Base-by-base conservation (phyloP, 2,113 vertebrate genomes). In the Actenoides lindsayi region DNA sequence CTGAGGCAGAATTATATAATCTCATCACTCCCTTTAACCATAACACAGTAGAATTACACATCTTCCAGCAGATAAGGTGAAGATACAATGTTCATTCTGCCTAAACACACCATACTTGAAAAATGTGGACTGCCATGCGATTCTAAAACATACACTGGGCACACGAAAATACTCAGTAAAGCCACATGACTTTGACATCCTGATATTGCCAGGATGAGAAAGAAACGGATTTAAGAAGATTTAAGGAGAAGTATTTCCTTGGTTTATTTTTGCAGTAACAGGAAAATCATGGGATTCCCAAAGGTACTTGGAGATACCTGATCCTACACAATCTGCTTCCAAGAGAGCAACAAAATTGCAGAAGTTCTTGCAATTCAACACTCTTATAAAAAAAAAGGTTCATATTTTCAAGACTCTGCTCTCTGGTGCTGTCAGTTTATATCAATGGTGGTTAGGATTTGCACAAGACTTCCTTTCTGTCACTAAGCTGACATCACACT, bases 21-120 rank as follows among this genome's bases (percentile, higher is more conserved):
- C 27, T 68, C 42, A 50, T 11, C 41, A 24, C 10, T 63, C 8
- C n/a, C 20, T 69, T 68, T 56, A 81, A 35, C 17, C 17, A 50
- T 42, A 62, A 76, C 48, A 69, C 31, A 42, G 35, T 15, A 57
- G 63, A 82, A 42, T 42, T 63, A 63, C 2, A 68, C 25, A 50
- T 30, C 59, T 56, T 75, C 24, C 41, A 63, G 25, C 16, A 69
- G 48, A 30, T 24, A 59, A 62, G 6, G 33, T 65, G 21, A 84
- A 27, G 9, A n/a, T 25, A 44, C 0, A 9, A 65, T 1, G 1
- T 56, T 39, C 41, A 57, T 31, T 46, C 28, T 2, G 1, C 25
- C 15, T 78, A 50, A 78, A 56, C 17, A 68, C 8, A 54, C 5
- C 4, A 31, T 6, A 35, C 5, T 64, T 12, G 28, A 64, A 71